Conservation (phyloP, 2,113 vertebrate species). For the Protobothrops mucrosquamatus region DNA sequence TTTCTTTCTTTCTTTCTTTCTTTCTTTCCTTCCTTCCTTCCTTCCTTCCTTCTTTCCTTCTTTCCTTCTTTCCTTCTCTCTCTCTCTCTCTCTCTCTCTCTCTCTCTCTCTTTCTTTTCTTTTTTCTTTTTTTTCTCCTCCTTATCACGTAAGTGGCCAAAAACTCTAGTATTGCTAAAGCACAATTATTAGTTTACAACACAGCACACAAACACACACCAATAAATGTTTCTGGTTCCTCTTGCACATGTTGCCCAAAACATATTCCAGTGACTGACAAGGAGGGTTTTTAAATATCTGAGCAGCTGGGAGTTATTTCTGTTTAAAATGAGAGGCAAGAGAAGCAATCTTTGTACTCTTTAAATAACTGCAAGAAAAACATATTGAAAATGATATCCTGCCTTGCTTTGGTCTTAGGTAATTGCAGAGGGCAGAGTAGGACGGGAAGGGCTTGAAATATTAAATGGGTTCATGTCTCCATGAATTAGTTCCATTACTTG, state of each 20-base stretch:
- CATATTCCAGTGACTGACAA: background rate
- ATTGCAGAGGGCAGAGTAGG: background rate
- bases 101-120: background rate
- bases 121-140: too few relatives aligned
- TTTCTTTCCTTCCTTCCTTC: background rate
- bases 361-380: background rate
- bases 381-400: constrained; percentile 37
- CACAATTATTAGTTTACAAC: background rate
- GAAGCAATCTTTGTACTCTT: constrained; percentile 22
- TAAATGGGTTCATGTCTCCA: background rate
- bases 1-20: background rate
- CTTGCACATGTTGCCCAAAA: background rate
- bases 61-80: too few relatives aligned
- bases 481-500: background rate
- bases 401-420: constrained; percentile 23
- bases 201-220: background rate
- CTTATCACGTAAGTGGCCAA: background rate
- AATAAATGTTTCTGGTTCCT: background rate
- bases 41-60: too few relatives aligned
- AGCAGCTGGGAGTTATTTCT: background rate
- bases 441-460: constrained; percentile 6
- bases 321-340: background rate
- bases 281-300: background rate
- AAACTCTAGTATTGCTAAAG: background rate
- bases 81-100: too few relatives aligned